A percentile compares a stretch with the other conserved stretches of the same genome.
Conservation (phyloP, 1,140 invertebrate genomes). For the Aphelinus certus region DNA sequence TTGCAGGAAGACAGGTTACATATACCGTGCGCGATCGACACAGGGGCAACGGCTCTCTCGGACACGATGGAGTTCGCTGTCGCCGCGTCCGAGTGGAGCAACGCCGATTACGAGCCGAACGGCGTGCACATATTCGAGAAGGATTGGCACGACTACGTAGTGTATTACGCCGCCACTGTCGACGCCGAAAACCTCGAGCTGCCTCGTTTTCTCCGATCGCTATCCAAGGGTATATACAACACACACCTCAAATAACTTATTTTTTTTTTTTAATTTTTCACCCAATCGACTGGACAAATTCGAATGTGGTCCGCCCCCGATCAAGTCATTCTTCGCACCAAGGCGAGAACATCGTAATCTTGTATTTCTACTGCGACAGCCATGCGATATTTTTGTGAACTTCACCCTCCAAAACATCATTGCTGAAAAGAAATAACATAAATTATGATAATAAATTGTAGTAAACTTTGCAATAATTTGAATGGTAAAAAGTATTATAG, state of each 20-base stretch:
- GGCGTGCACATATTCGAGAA: conserved; percentile 60
- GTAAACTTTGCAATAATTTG: no score
- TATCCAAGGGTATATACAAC: conserved; percentile 24
- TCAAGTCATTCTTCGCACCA: no score
- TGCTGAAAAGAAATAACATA: no score
- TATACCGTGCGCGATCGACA: no score
- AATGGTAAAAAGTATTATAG: no score
- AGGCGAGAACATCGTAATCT: no score
- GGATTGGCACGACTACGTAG: conserved; percentile 59
- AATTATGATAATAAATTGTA: no score
- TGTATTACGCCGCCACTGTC: conserved; percentile 55
- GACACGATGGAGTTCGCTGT: conserved; percentile 22
- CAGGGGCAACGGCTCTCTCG: background rate
- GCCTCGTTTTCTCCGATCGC: background rate
- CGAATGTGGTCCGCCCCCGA: no score
- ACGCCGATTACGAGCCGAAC: conserved; percentile 54
- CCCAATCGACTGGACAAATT: background rate
- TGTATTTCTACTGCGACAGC: no score
- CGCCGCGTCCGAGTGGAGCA: conserved; percentile 37
- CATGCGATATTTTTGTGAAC: no score
- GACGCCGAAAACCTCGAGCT: background rate
- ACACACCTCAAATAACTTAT: background rate
- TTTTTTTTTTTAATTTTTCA: conserved; percentile 2
- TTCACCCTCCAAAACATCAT: no score
- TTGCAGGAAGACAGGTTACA: no score